Conservation (phyloP, 2,113 vertebrate species). For the Pollachius pollachius region DNA sequence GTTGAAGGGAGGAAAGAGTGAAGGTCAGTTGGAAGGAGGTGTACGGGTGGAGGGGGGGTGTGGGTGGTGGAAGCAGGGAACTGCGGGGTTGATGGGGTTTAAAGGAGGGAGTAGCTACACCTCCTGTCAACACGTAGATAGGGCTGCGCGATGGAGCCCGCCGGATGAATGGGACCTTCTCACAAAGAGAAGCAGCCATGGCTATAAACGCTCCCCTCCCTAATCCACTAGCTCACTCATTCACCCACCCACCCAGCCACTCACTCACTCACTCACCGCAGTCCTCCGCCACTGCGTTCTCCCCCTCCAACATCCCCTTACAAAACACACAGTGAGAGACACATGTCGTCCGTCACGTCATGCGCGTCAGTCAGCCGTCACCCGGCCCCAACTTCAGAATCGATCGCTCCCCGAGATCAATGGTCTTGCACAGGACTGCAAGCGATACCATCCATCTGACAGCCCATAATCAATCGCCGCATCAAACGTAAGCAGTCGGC, state of each 20-base stretch:
- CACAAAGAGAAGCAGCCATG: conserved; percentile 36
- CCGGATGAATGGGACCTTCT: conserved; percentile 21
- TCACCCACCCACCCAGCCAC: not conserved
- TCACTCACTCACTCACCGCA: not conserved
- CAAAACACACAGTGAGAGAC: not conserved
- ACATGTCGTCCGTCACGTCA: no score
- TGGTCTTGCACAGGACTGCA: no score
- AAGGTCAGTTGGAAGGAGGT: not conserved
- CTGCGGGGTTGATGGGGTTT: no score
- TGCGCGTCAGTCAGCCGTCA: not conserved
- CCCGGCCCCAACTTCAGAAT: not conserved
- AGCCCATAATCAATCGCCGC: not conserved
- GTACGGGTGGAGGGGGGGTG: no score
- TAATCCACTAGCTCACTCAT: conserved; percentile 15
- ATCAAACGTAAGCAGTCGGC: not conserved
- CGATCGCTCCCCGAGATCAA: not conserved
- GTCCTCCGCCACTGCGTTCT: not conserved
- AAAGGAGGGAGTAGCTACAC: not conserved
- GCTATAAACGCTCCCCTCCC: conserved; percentile 10
- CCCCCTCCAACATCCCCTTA: not conserved
- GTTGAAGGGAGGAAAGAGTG: not conserved
- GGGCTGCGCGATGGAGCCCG: conserved; percentile 15
- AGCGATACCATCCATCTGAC: not conserved
- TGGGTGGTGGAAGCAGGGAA: no score
- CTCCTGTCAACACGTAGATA: not conserved